phyloP scores from a whole-genome alignment of 2,888 invertebrate species.

The Artemia sinica region DNA sequence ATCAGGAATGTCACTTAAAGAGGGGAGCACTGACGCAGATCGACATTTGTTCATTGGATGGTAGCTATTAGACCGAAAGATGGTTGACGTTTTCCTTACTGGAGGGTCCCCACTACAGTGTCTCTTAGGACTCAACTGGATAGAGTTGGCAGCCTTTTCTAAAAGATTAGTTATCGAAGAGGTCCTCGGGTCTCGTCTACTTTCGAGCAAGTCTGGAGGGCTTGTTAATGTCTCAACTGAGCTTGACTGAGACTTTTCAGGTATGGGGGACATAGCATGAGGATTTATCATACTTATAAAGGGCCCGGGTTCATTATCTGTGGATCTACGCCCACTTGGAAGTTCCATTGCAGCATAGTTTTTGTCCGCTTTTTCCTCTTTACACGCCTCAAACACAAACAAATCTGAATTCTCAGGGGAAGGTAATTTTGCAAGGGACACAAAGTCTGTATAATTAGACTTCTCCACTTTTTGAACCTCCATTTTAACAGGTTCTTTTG shows the following conservation, averaged over 20 bases:
- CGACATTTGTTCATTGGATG: slow-evolving; percentile 17
- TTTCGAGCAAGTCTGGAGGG: not conserved
- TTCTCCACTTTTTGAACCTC: not conserved
- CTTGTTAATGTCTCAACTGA: slow-evolving; percentile 1
- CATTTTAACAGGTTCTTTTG: not conserved
- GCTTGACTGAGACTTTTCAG: slow-evolving; percentile 11
- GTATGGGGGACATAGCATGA: slow-evolving; percentile 7
- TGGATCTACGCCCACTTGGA: not conserved
- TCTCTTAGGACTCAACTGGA: slow-evolving; percentile 16
- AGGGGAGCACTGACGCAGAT: slow-evolving; percentile 18
- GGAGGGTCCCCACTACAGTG: slow-evolving; percentile 22
- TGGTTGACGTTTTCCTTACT: slow-evolving; percentile 15
- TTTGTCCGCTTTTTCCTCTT: not conserved
- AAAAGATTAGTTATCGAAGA: not conserved
- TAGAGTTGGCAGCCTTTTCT: slow-evolving; percentile 2
- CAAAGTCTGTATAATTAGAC: not conserved
- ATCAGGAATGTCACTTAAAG: slow-evolving; percentile 20
- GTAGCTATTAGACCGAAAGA: slow-evolving; percentile 21
- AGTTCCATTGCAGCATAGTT: slow-evolving; percentile 1
- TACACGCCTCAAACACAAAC: slow-evolving; percentile 6
- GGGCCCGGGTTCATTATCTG: not conserved
- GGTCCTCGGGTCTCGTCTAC: not conserved
- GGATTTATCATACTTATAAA: slow-evolving; percentile 3
- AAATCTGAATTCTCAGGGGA: not conserved
- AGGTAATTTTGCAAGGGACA: not conserved